Evolutionary conservation across 1,140 invertebrate genomes (phyloP), one percentile per base, ranked within the genome.

Genomic region (Drosophila fuyamai): DNA sequence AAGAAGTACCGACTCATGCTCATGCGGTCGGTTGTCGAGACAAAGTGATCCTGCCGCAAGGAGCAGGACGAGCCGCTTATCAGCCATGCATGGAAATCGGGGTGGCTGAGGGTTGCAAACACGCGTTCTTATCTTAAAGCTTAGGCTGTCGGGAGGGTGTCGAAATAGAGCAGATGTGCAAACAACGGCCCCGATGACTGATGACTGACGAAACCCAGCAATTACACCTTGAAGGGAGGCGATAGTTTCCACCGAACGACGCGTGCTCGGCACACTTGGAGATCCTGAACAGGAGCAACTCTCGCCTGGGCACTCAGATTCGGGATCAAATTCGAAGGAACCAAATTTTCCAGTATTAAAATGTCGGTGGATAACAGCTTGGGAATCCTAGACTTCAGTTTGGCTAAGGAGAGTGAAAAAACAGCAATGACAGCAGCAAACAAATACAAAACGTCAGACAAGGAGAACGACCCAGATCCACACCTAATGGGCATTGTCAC

Each of bases 121-220:
- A 53, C 62, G 50, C 63, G 68, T 58, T 86, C 83, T 89, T 88
- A 88, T 88, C 83, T 88, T 88, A 83, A 89, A 88, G 84, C 83
- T 88, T 23, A 7, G 32, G 9, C 18, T 18, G 14, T 29, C 38
- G 47, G 53, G 74, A 85, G 82, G 83, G 66, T 51, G 61, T 27
- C 54, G 35, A 54, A 88, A 88, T 74, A 72, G 84, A 89, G 84
- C 83, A 88, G 83, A 88, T 88, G 83, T 89, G 56, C 72, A 71
- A 68, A 68, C 65, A 68, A 66, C 65, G 32, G n/a, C 60, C 8
- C 60, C 7, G 62, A 54, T 51, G 54, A 58, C 43, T 40, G 43
- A 40, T 59, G 57, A 71, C 56, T 63, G 62, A 59, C 48, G 56
- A 50, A 35, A 81, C 35, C 67, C 68, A 66, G 67, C 62, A 68